Evolutionary conservation across 2,888 invertebrate genomes (phyloP).

Genomic region (Yponomeuta evonymella): DNA sequence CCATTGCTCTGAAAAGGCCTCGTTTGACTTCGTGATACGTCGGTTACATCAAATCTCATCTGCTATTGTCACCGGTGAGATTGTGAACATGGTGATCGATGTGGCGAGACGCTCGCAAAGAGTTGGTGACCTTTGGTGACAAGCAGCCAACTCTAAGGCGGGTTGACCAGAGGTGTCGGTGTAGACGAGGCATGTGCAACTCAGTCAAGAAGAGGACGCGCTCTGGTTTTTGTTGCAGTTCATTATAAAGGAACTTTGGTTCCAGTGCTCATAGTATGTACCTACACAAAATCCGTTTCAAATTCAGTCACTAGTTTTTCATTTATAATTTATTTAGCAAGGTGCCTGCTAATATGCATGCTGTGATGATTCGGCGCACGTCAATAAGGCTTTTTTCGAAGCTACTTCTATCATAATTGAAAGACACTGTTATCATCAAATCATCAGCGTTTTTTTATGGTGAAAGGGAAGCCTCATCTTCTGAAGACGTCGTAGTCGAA

Average conservation of each 20-base stretch:
- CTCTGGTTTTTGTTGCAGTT: background rate
- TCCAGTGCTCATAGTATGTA: background rate
- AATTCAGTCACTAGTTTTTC: no score
- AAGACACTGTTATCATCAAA: no score
- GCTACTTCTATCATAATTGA: no score
- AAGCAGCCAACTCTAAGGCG: background rate
- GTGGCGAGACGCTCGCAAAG: background rate
- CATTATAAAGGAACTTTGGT: background rate
- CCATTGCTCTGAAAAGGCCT: background rate
- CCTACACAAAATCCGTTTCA: background rate
- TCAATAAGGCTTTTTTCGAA: no score
- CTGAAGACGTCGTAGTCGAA: no score
- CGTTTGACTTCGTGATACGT: background rate
- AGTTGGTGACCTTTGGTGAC: background rate
- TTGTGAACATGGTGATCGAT: background rate
- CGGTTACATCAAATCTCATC: background rate
- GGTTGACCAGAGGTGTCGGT: background rate
- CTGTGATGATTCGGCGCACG: no score
- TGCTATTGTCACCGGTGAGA: background rate
- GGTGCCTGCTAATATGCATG: no score
- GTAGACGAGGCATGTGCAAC: background rate
- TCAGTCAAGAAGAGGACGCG: background rate
- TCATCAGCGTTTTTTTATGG: no score
- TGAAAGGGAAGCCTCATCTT: no score
- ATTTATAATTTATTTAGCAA: no score